phyloP scores from a whole-genome alignment of 2,113 vertebrate species.

The Alosa alosa region DNA sequence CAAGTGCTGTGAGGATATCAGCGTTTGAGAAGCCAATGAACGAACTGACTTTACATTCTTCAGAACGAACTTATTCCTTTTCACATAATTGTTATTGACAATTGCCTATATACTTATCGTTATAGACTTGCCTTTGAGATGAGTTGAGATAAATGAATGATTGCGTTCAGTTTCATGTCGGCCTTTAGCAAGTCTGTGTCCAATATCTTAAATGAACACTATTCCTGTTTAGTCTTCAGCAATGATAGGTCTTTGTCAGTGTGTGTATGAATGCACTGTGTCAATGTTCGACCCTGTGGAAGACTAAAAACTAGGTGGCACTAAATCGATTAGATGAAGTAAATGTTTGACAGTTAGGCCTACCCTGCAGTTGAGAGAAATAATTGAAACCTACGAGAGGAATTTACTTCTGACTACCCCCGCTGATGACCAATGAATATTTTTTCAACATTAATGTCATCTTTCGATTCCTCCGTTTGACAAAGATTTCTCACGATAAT shows the following conservation, averaged over 20 bases:
- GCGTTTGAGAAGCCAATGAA: neutral
- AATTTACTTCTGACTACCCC: neutral
- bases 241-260: constrained; percentile 21
- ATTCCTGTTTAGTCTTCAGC: constrained; percentile 10
- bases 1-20: constrained; percentile 6
- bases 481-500: constrained; percentile 48
- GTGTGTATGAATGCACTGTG: constrained; percentile 12
- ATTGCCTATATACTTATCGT: neutral
- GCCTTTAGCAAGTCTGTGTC: constrained; percentile 18
- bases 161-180: neutral
- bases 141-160: neutral
- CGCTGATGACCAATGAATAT: neutral
- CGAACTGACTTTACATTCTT: neutral
- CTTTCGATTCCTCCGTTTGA: neutral
- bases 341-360: neutral
- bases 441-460: neutral
- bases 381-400: neutral
- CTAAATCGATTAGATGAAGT: neutral
- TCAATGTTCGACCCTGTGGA: neutral
- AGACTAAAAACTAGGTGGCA: neutral
- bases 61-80: constrained; percentile 20
- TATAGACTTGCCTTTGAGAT: neutral
- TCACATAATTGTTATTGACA: neutral
- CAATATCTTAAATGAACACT: constrained; percentile 29
- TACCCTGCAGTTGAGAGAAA: neutral